Evolutionary conservation across 35 echinoderm and acorn worm species (phyloP).

Genomic region (Eucidaris tribuloides): DNA sequence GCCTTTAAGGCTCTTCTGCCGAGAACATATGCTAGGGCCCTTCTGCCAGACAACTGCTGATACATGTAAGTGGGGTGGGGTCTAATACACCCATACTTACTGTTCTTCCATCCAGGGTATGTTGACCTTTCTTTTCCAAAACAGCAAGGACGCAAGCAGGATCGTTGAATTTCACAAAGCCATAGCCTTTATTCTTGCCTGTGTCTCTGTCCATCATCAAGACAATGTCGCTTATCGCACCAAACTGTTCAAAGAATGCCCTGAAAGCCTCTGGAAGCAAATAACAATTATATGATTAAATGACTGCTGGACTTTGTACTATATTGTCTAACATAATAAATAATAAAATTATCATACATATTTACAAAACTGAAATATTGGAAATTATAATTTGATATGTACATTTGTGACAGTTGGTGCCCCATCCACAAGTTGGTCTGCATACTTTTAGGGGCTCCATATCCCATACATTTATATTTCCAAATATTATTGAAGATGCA

Average conservation of each 20-base stretch:
- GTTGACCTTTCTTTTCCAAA: not conserved
- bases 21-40: too few species aligned
- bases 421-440: not conserved
- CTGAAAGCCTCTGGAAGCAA: not conserved
- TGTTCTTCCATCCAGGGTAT: not conserved
- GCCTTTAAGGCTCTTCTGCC: too few species aligned
- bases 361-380: not conserved
- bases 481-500: too few species aligned
- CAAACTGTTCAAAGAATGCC: constrained; percentile 1
- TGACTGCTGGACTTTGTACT: too few species aligned
- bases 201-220: constrained; percentile 16
- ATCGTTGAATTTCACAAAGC: constrained; percentile 7
- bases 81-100: too few species aligned
- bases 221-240: not conserved
- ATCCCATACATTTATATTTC: too few species aligned
- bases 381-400: not conserved
- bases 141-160: not conserved
- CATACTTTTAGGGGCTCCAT: too few species aligned
- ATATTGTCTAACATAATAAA: too few species aligned
- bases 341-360: not conserved
- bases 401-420: not conserved
- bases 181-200: not conserved
- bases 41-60: too few species aligned
- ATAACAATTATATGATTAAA: not conserved
- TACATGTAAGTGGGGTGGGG: too few species aligned